A percentile compares a stretch with the other conserved stretches of the same genome.
Evolutionary conservation across 2,888 invertebrate species (phyloP).

Genomic region (Caenorhabditis auriculariae): DNA sequence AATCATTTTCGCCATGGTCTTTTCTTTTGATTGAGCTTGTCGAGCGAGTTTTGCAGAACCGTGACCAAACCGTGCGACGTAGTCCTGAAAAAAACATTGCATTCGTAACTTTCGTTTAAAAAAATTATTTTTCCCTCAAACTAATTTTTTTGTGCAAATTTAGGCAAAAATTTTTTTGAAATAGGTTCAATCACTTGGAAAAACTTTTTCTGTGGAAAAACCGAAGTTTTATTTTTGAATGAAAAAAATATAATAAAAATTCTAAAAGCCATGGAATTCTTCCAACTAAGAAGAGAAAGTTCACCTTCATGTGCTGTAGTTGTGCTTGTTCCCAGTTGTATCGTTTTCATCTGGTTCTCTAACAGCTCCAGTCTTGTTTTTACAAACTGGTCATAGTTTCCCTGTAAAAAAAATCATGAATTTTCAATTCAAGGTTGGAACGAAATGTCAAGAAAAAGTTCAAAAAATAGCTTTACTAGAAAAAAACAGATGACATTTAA

Average conservation of each 20-base stretch:
- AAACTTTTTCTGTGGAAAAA: too few species aligned
- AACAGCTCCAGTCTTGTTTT: slow-evolving; percentile 88
- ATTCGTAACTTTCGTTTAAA: too few species aligned
- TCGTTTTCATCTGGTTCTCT: slow-evolving; percentile 97
- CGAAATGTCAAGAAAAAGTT: neutral
- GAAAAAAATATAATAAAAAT: neutral
- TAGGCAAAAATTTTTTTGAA: too few species aligned
- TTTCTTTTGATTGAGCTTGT: slow-evolving; percentile 99
- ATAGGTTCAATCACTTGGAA: too few species aligned
- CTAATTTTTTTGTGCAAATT: too few species aligned
- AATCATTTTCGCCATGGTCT: slow-evolving; percentile 98
- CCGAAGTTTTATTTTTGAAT: too few species aligned
- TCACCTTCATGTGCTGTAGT: slow-evolving; percentile 95
- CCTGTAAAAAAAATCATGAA: slow-evolving; percentile 65
- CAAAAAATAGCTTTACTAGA: neutral
- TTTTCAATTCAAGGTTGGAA: slow-evolving; percentile 4
- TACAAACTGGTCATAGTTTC: slow-evolving; percentile 93
- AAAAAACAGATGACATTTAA: neutral
- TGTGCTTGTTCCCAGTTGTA: slow-evolving; percentile 99
- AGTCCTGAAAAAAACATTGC: slow-evolving; percentile 76
- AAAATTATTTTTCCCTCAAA: too few species aligned
- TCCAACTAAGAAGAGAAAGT: slow-evolving; percentile 6
- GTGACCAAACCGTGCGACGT: slow-evolving; percentile 98
- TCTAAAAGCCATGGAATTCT: too few species aligned
- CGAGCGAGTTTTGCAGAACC: slow-evolving; percentile 96